These are phyloP conservation scores for Crepidodera aurea DNA, from an alignment of 2,888 invertebrate species.

Conservation along the genomic window DNA sequence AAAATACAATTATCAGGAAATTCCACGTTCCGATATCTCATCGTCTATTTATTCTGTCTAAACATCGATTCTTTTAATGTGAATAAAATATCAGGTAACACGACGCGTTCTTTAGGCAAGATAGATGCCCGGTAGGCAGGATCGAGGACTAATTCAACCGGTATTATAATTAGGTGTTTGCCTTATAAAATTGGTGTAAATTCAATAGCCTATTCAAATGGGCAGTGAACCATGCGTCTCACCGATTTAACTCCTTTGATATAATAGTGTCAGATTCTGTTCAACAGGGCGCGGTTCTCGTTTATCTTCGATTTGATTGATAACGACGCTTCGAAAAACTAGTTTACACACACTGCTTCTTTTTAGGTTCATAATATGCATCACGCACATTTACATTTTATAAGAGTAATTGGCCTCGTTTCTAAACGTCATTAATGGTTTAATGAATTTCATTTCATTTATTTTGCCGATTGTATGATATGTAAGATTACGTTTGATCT, in stretches of 20 bases:
- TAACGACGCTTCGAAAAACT: conserved; percentile 30
- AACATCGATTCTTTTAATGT: no score
- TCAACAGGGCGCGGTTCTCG: conserved; percentile 33
- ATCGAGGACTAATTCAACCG: conserved; percentile 2
- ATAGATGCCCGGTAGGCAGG: background rate
- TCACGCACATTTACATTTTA: conserved; percentile 22
- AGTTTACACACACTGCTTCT: conserved; percentile 27
- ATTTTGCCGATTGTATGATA: no score
- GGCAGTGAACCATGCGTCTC: conserved; percentile 14
- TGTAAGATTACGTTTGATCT: no score
- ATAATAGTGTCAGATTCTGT: conserved; percentile 34
- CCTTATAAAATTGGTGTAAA: conserved; percentile 25
- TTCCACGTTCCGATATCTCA: no score
- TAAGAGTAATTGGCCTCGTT: conserved; percentile 26
- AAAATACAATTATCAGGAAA: no score
- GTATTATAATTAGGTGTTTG: conserved; percentile 21
- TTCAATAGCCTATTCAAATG: conserved; percentile 25
- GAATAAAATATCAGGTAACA: no score
- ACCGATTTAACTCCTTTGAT: conserved; percentile 24
- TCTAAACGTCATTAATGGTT: conserved; percentile 13
- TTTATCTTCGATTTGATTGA: conserved; percentile 35
- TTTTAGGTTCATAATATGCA: conserved; percentile 22
- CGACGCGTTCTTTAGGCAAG: background rate
- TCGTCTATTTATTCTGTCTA: no score
- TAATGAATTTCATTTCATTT: conserved; percentile 16